These are phyloP conservation scores for Galerucella nymphaeae DNA, from an alignment of 2,888 invertebrate species.

Conservation along the genomic window DNA sequence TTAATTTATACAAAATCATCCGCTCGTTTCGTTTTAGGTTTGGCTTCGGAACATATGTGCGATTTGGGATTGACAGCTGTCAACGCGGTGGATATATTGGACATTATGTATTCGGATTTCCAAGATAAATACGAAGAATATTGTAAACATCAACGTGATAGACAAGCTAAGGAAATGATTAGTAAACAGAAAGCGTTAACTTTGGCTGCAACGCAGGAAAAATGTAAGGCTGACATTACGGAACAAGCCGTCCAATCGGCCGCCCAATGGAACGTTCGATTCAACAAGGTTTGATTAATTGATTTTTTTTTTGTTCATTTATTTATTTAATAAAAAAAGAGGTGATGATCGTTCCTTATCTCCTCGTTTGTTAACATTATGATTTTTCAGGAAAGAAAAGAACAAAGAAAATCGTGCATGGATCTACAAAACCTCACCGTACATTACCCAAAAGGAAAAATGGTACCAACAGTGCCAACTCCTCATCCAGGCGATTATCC, in stretches of 20 bases:
- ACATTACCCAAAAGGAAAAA: constrained; percentile 76
- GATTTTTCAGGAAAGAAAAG: constrained; percentile 68
- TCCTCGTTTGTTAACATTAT: neutral
- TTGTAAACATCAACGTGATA: constrained; percentile 77
- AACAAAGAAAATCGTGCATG: constrained; percentile 83
- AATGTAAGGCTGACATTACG: constrained; percentile 74
- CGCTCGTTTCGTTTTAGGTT: constrained; percentile 47
- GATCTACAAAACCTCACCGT: constrained; percentile 93
- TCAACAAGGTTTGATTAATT: constrained; percentile 73
- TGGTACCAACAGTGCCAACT: constrained; percentile 64
- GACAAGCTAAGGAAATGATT: constrained; percentile 76
- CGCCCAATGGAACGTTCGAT: constrained; percentile 87
- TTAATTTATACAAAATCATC: neutral
- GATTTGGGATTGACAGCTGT: constrained; percentile 94
- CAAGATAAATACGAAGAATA: constrained; percentile 95
- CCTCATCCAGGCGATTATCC: constrained; percentile 77
- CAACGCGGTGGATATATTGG: constrained; percentile 91
- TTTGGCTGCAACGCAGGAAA: constrained; percentile 68
- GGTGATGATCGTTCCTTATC: no score
- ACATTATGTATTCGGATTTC: constrained; percentile 95
- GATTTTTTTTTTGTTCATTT: neutral
- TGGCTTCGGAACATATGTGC: constrained; percentile 91
- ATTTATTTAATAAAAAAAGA: no score
- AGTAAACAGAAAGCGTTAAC: constrained; percentile 75
- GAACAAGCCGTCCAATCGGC: constrained; percentile 88